A percentile compares a stretch with the other conserved stretches of the same genome.
These are phyloP conservation scores for Alviniconcha strummeri DNA, from an alignment of 2,888 invertebrate genomes.

Conservation along the genomic window DNA sequence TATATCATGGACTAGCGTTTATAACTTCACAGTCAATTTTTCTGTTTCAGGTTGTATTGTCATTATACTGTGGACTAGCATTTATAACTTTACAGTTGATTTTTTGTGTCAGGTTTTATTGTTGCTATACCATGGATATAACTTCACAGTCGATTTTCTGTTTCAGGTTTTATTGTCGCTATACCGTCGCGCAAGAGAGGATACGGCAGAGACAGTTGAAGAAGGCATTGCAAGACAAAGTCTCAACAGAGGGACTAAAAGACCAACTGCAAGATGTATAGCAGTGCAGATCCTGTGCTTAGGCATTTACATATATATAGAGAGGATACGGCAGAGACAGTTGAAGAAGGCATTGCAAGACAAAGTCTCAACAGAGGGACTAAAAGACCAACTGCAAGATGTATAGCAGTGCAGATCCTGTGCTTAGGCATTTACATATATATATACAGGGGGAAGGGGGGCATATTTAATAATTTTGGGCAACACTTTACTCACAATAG, in stretches of 20 bases:
- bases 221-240: slow-evolving; percentile 27
- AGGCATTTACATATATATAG: background rate
- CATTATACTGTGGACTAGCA: slow-evolving; percentile 9
- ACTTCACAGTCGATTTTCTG: too few relatives aligned
- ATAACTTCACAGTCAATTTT: too few relatives aligned
- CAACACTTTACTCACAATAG: too few relatives aligned
- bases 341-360: slow-evolving; percentile 34
- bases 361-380: slow-evolving; percentile 11
- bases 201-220: slow-evolving; percentile 28
- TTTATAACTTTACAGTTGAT: too few relatives aligned
- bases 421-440: background rate
- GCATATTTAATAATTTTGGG: too few relatives aligned
- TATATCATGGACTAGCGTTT: too few relatives aligned
- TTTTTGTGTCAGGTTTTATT: too few relatives aligned
- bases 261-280: slow-evolving; percentile 15
- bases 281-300: background rate
- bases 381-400: background rate
- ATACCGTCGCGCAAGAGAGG: slow-evolving; percentile 19
- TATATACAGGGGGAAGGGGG: too few relatives aligned
- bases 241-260: slow-evolving; percentile 10
- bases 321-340: slow-evolving; percentile 24
- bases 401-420: slow-evolving; percentile 1
- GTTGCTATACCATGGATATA: too few relatives aligned
- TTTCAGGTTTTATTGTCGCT: slow-evolving; percentile 36
- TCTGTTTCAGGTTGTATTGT: slow-evolving; percentile 32